These are phyloP conservation scores for Sarotherodon lohbergeri DNA, from an alignment of 2,113 vertebrate species.

Conservation along the genomic window DNA sequence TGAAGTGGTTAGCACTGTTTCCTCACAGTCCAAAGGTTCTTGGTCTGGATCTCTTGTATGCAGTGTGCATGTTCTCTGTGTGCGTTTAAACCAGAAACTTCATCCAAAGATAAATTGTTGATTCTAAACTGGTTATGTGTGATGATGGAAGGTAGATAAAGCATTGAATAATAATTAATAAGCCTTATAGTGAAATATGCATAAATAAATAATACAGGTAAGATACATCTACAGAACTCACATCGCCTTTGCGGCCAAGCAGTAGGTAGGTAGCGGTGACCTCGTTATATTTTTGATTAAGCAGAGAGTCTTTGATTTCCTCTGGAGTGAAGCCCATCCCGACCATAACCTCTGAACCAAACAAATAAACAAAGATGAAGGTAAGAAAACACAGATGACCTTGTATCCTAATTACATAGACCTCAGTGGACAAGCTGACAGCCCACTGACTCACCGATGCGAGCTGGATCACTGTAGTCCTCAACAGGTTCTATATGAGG, in stretches of 20 bases:
- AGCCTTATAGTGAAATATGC: not conserved
- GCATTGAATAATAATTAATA: not conserved
- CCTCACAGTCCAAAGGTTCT: not conserved
- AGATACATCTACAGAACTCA: not conserved
- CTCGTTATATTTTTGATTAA: constrained; percentile 91
- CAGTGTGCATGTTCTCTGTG: not conserved
- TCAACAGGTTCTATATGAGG: constrained; percentile 81
- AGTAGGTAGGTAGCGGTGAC: constrained; percentile 92
- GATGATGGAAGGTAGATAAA: not conserved
- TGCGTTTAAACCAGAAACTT: not conserved
- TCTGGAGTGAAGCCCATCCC: constrained; percentile 92
- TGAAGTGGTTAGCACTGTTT: not conserved
- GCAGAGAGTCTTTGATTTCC: constrained; percentile 89
- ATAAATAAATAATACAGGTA: not conserved
- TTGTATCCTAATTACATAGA: not conserved
- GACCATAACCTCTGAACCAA: constrained; percentile 86
- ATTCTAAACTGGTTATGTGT: not conserved
- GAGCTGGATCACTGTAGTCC: constrained; percentile 64
- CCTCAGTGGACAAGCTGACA: not conserved
- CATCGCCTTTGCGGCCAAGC: constrained; percentile 84
- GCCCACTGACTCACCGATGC: constrained; percentile 50
- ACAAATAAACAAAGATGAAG: not conserved
- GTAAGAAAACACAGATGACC: not conserved
- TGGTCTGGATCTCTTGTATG: not conserved
- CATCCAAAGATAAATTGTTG: not conserved